Percentiles rank a stretch among this genome's conserved stretches.
These are phyloP conservation scores for Neogale vison DNA, from an alignment of 2,113 vertebrate genomes.

Conservation along the genomic window DNA sequence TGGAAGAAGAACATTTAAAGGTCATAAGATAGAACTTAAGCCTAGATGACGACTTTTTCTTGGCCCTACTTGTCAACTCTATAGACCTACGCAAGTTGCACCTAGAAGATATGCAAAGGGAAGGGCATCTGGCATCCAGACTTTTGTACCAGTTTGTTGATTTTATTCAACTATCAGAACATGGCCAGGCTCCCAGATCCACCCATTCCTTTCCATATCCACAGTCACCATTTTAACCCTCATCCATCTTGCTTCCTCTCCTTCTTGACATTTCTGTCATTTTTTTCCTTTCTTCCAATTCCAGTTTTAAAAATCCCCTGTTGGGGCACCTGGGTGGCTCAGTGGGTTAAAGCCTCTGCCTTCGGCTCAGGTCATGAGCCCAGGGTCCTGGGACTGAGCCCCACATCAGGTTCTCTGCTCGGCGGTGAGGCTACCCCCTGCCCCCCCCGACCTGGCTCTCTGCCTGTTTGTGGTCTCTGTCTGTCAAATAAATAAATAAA, in stretches of 20 bases:
- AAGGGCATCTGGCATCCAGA: constrained; percentile 64
- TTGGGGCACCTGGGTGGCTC: neutral
- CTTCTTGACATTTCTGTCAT: neutral
- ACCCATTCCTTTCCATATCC: constrained; percentile 48
- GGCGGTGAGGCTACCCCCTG: too few relatives aligned
- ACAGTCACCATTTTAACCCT: constrained; percentile 10
- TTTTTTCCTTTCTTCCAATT: constrained; percentile 2
- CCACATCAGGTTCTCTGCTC: too few relatives aligned
- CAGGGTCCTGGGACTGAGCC: too few relatives aligned
- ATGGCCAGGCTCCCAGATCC: constrained; percentile 28
- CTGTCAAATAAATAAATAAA: too few relatives aligned
- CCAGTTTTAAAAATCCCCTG: neutral
- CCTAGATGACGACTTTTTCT: constrained; percentile 59
- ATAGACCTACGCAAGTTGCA: constrained; percentile 59
- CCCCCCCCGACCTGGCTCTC: too few relatives aligned
- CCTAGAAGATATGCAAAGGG: constrained; percentile 69
- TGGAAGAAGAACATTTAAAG: constrained; percentile 61
- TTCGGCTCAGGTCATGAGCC: too few relatives aligned
- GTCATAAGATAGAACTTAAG: constrained; percentile 58
- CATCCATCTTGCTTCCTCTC: constrained; percentile 2
- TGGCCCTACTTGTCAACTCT: constrained; percentile 41
- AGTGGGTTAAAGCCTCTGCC: too few relatives aligned
- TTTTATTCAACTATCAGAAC: constrained; percentile 59
- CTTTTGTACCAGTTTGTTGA: constrained; percentile 49
- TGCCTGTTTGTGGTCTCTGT: too few relatives aligned